Conservation (phyloP, 2,113 vertebrate species). For the Lepus timidus region DNA sequence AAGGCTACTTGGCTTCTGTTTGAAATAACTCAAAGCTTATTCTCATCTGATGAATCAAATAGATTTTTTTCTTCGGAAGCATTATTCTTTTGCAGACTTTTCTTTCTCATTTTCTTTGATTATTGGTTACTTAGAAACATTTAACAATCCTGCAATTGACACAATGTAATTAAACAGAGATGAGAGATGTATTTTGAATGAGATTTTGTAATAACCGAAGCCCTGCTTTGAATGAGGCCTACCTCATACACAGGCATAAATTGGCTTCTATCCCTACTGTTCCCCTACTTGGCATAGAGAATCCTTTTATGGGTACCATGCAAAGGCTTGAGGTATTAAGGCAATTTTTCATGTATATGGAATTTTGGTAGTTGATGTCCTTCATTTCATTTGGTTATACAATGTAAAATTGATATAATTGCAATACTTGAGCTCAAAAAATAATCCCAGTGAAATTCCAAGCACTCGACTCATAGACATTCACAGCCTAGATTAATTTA, state of each 20-base stretch:
- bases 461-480: not conserved
- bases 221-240: not conserved
- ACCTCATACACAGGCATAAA: not conserved
- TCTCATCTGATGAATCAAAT: not conserved
- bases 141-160: not conserved
- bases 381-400: not conserved
- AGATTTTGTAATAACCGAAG: constrained; percentile 43
- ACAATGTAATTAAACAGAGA: constrained; percentile 38
- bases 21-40: not conserved
- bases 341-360: not conserved
- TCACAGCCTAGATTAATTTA: not conserved
- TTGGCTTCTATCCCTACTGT: not conserved
- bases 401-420: constrained; percentile 38
- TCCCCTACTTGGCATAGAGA: not conserved
- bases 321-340: not conserved
- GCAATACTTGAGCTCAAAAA: not conserved
- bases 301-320: not conserved
- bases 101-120: constrained; percentile 25
- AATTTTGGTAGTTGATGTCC: not conserved
- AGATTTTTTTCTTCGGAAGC: not conserved
- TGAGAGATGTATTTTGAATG: constrained; percentile 14
- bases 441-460: not conserved
- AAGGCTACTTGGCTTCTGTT: not conserved
- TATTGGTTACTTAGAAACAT: constrained; percentile 10
- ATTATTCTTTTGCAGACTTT: constrained; percentile 10